Evolutionary conservation across 2,113 vertebrate species (phyloP).

Genomic region (Larimichthys polyactis): DNA sequence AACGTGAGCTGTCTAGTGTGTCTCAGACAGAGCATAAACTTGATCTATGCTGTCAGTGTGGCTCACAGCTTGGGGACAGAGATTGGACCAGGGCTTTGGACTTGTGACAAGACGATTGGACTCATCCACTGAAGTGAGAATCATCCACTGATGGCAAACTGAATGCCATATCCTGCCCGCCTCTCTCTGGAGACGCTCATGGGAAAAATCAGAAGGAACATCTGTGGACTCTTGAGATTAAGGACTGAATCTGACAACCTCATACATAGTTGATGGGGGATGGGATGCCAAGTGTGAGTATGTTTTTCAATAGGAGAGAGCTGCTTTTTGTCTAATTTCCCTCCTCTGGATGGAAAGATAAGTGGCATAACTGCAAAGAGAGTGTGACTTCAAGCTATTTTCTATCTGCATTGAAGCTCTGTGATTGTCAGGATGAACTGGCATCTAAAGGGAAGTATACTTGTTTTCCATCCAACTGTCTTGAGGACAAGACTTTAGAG

Average conservation of each 20-base stretch:
- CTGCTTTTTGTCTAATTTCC: slow-evolving; percentile 1
- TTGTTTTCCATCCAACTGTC: neutral
- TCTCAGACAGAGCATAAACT: slow-evolving; percentile 1
- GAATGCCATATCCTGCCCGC: neutral
- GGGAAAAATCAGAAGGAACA: slow-evolving; percentile 14
- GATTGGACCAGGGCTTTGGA: neutral
- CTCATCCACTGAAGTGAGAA: slow-evolving; percentile 10
- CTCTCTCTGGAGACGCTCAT: neutral
- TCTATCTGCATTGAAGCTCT: neutral
- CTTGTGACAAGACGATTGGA: slow-evolving; percentile 6
- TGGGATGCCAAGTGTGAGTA: neutral
- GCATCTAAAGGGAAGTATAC: neutral
- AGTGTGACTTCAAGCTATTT: neutral
- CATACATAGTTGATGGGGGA: neutral
- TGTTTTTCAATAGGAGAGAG: neutral
- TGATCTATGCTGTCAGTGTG: slow-evolving; percentile 1
- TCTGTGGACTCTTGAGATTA: slow-evolving; percentile 8
- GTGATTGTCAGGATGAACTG: neutral
- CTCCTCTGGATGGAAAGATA: neutral
- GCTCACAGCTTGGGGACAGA: neutral
- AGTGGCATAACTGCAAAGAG: neutral
- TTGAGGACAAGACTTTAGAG: neutral
- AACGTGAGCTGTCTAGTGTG: neutral
- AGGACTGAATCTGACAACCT: neutral
- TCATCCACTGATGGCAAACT: slow-evolving; percentile 18